Percentiles rank a stretch among this genome's conserved stretches.
phyloP scores from a whole-genome alignment of 2,797 vertebrate species.

The Novumbra hubbsi region DNA sequence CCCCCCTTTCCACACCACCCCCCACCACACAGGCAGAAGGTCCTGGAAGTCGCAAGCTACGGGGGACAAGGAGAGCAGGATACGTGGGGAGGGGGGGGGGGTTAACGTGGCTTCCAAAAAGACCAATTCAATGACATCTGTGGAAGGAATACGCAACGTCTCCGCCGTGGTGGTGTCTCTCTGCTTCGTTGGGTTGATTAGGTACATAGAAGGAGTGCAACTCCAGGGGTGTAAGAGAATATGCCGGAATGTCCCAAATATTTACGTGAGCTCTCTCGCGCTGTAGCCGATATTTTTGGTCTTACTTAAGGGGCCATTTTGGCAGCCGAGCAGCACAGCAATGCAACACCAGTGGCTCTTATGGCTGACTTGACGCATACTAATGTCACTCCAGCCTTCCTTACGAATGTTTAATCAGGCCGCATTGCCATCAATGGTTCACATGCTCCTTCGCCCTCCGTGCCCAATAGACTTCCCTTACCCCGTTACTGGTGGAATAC shows the following conservation, averaged over 20 bases:
- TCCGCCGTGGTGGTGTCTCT: background rate
- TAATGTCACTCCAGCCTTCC: background rate
- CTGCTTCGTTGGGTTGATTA: background rate
- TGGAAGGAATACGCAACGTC: background rate
- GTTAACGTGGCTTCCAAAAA: slow-evolving; percentile 9
- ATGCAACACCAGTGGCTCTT: background rate
- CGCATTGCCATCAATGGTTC: background rate
- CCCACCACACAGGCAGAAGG: background rate
- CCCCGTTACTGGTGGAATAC: background rate
- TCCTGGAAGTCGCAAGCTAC: background rate
- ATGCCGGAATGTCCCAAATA: background rate
- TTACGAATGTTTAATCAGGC: background rate
- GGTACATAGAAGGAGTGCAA: background rate
- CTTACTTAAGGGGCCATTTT: background rate
- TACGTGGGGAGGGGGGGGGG: background rate
- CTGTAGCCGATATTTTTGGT: background rate
- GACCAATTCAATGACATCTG: slow-evolving; percentile 12
- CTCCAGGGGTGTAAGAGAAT: background rate
- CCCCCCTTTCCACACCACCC: background rate
- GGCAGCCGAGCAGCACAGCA: background rate
- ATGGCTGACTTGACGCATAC: background rate
- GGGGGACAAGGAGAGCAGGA: background rate
- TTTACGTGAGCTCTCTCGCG: background rate
- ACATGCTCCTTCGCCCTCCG: background rate
- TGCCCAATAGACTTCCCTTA: background rate